A percentile compares a stretch with the other conserved stretches of the same genome.
These are phyloP conservation scores for Harpagifer antarcticus DNA, from an alignment of 2,797 vertebrate genomes.

Conservation along the genomic window DNA sequence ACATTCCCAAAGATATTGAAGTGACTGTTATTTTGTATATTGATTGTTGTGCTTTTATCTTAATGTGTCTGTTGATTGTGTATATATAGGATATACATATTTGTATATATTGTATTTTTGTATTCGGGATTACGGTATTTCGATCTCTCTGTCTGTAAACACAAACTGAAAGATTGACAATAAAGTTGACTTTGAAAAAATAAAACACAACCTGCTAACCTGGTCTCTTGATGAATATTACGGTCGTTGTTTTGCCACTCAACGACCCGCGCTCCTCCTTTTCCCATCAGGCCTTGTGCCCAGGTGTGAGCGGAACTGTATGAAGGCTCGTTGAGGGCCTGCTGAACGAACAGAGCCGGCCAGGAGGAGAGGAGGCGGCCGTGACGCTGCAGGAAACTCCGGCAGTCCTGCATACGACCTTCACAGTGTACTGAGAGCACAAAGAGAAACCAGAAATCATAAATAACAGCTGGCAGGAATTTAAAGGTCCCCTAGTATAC, in stretches of 20 bases:
- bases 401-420: constrained; percentile 67
- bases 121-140: no score
- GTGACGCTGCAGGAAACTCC: constrained; percentile 83
- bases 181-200: no score
- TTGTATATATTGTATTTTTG: no score
- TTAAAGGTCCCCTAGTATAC: fast-evolving
- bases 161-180: no score
- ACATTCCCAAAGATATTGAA: no score
- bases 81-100: no score
- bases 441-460: constrained; percentile 4
- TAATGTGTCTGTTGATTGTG: no score
- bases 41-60: no score
- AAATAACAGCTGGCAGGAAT: background rate
- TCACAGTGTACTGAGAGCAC: constrained; percentile 30
- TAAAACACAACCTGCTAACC: constrained; percentile 57
- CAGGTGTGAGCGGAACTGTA: constrained; percentile 78
- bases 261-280: constrained; percentile 56
- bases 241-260: constrained; percentile 77
- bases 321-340: constrained; percentile 86
- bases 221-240: constrained; percentile 20
- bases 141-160: no score
- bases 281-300: constrained; percentile 73
- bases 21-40: no score
- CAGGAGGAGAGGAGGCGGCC: constrained; percentile 81
- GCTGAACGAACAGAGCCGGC: constrained; percentile 87